Percentiles rank a stretch among this genome's conserved stretches.
Evolutionary conservation across 2,113 vertebrate genomes (phyloP).

Genomic region (Girardinichthys multiradiatus): DNA sequence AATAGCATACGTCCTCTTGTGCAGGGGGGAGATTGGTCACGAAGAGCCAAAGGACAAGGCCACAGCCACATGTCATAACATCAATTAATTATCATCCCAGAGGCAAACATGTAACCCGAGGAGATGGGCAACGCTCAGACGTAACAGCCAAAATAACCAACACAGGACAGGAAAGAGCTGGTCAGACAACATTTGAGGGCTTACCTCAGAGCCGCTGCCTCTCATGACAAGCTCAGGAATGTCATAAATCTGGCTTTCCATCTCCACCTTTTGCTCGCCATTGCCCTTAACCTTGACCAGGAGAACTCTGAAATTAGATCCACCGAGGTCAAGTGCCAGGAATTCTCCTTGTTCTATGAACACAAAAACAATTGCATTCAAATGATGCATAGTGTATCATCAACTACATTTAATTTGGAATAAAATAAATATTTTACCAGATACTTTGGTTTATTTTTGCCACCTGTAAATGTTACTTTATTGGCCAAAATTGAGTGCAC

Average conservation of each 20-base stretch:
- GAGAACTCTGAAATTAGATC: constrained; percentile 92
- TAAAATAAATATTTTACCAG: too few species aligned
- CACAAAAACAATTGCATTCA: background rate
- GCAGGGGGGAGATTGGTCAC: background rate
- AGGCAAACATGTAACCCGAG: background rate
- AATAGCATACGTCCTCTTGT: background rate
- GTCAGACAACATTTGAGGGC: background rate
- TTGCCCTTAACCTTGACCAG: constrained; percentile 88
- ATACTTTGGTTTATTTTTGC: too few species aligned
- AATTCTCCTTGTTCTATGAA: constrained; percentile 91
- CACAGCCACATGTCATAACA: background rate
- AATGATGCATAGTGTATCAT: background rate
- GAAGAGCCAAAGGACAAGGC: background rate
- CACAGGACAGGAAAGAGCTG: background rate
- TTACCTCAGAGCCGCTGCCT: constrained; percentile 88
- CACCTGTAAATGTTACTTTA: too few species aligned
- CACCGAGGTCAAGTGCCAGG: constrained; percentile 91
- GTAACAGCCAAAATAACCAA: background rate
- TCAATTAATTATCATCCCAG: background rate
- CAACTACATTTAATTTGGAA: background rate
- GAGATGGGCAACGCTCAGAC: background rate
- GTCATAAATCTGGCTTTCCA: constrained; percentile 93
- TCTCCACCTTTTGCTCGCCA: constrained; percentile 90
- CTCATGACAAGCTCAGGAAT: constrained; percentile 93
- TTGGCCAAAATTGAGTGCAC: too few species aligned